phyloP scores from a whole-genome alignment of 2,113 vertebrate genomes.

The Eonycteris spelaea region DNA sequence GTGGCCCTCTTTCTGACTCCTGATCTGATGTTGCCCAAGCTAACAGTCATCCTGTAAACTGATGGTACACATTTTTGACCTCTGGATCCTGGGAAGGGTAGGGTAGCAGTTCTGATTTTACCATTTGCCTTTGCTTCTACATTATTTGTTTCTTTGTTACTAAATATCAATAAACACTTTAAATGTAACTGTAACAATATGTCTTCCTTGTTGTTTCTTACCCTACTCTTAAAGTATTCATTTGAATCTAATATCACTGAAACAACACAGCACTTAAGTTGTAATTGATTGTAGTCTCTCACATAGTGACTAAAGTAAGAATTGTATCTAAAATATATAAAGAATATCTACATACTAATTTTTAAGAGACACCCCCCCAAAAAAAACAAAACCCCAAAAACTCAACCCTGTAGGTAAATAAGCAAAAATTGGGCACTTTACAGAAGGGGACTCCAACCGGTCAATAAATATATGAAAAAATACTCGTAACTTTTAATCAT shows the following conservation, averaged over 20 bases:
- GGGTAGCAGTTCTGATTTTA: neutral
- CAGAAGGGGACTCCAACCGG: neutral
- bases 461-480: neutral
- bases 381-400: neutral
- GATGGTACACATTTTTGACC: neutral
- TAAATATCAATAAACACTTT: neutral
- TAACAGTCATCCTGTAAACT: neutral
- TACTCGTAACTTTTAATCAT: neutral
- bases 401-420: neutral
- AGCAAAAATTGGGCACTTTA: neutral
- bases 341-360: neutral
- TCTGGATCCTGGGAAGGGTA: neutral
- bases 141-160: neutral
- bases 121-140: neutral
- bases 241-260: neutral
- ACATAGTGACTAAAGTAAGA: neutral
- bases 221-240: neutral
- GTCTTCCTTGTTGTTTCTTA: neutral
- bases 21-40: neutral
- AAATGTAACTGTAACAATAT: neutral
- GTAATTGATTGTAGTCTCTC: neutral
- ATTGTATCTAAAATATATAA: neutral
- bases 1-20: neutral
- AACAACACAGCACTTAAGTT: neutral
- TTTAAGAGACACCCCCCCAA: fast-evolving